These are phyloP conservation scores for Mythimna pallens DNA, from an alignment of 2,888 invertebrate species.

Conservation along the genomic window DNA sequence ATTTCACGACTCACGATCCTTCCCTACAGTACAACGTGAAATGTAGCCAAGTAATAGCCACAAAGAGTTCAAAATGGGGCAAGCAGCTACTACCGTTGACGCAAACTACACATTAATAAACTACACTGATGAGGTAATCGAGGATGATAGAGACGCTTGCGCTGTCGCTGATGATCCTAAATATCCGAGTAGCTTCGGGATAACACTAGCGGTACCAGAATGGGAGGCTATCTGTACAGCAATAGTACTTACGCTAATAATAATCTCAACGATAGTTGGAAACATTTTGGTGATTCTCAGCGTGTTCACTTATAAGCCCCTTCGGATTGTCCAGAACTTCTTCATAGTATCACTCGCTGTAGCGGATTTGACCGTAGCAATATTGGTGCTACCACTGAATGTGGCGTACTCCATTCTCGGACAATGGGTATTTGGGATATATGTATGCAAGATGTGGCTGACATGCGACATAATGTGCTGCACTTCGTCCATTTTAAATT, in stretches of 20 bases:
- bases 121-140: constrained; percentile 78
- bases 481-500: constrained; percentile 98
- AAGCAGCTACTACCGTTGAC: constrained; percentile 79
- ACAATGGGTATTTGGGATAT: constrained; percentile 98
- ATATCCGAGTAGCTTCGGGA: constrained; percentile 93
- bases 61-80: constrained; percentile 80
- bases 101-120: constrained; percentile 80
- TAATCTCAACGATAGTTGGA: constrained; percentile 96
- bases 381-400: constrained; percentile 97
- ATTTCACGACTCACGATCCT: constrained; percentile 64
- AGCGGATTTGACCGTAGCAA: constrained; percentile 97
- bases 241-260: constrained; percentile 95
- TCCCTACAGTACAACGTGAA: constrained; percentile 77
- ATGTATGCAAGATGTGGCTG: constrained; percentile 98
- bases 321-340: constrained; percentile 98
- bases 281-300: constrained; percentile 98
- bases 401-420: constrained; percentile 97
- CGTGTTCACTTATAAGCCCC: constrained; percentile 98
- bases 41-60: constrained; percentile 72
- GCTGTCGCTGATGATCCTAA: constrained; percentile 85
- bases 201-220: constrained; percentile 94
- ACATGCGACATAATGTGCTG: constrained; percentile 98
- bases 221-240: constrained; percentile 96
- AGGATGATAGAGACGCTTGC: constrained; percentile 84
- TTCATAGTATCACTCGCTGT: constrained; percentile 98